These are phyloP conservation scores for Ptychobarbus kaznakovi DNA, from an alignment of 2,797 vertebrate species.

Conservation along the genomic window DNA sequence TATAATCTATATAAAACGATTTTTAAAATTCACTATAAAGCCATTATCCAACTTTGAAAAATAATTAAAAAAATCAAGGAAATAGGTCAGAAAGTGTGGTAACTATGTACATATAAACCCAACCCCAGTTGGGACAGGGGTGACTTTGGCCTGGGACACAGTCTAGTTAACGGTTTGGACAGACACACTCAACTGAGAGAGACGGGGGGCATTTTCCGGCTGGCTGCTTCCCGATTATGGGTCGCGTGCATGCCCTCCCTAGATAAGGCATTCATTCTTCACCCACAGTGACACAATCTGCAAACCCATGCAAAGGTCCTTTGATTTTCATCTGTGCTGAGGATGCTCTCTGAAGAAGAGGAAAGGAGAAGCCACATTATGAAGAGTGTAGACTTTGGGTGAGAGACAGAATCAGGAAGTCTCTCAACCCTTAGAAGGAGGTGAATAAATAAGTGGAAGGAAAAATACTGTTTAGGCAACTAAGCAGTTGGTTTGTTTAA, in stretches of 20 bases:
- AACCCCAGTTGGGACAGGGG: conserved; percentile 6
- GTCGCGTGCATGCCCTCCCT: conserved; percentile 53
- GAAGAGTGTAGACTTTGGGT: background rate
- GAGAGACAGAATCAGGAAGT: background rate
- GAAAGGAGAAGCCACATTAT: background rate
- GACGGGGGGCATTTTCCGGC: conserved; percentile 51
- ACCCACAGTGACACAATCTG: conserved; percentile 47
- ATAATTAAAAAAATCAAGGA: background rate
- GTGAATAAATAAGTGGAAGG: background rate
- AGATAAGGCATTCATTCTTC: conserved; percentile 45
- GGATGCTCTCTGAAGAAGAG: conserved; percentile 7
- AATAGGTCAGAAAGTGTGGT: background rate
- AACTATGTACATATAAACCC: background rate
- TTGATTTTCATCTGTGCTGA: background rate
- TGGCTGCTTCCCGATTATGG: conserved; percentile 52
- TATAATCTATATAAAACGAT: background rate
- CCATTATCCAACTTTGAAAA: background rate
- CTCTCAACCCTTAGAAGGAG: background rate
- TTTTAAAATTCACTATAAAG: background rate
- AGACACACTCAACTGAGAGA: conserved; percentile 37
- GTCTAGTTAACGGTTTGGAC: conserved; percentile 46
- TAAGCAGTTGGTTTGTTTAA: background rate
- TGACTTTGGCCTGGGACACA: conserved; percentile 14
- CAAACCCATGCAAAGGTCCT: conserved; percentile 27
- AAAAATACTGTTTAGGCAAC: background rate